Base-by-base conservation (phyloP, 2,797 vertebrate species). In the Gymnoscopelus braueri region DNA sequence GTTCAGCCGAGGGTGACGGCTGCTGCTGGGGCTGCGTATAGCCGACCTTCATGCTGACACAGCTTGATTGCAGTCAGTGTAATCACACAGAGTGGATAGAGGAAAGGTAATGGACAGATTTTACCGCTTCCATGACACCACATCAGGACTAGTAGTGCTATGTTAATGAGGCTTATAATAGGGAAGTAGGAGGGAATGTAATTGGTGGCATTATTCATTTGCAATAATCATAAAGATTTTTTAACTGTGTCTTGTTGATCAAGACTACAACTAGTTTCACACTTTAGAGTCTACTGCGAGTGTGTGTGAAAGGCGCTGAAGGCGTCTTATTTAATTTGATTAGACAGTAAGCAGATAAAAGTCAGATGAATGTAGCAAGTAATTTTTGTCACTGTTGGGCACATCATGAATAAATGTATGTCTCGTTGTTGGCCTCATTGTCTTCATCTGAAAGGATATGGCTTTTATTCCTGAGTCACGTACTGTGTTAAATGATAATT, bases 21-120 rank as follows among this genome's bases (percentile, higher is more conserved):
- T 57, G 79, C 74, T 54, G 52, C 60, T 60, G 70, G 73, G 19
- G 67, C 71, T 62, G 32, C 63, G 23, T 64, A 54, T 64, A 54
- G 53, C 65, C 1, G 0, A 56, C 47, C 64, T 54, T 74, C 78
- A 84, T 81, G 74, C 84, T 87, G 81, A 86, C 79, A 49, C 65
- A 63, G 80, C 79, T 68, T 68, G 14, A 76, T 55, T 78, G 71
- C 72, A 44, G 59, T 72, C 69, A 39, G 29, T 67, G 72, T 81
- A 85, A 88, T 88, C 79, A 85, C 5, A 60, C 59, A 79, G 63
- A 88, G 87, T 86, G 84, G 79, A 68, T 8, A 69, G 4, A 49
- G 60, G 1, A 63, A 63, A 73, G 44, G 60, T 44, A 44, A 78
- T 84, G 69, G 76, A 67, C 59, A 0, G 0, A 71, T 39, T 76